Evolutionary conservation across 1,140 invertebrate species (phyloP), one percentile per base, ranked within the genome.

Genomic region (Saccostrea cuccullata): DNA sequence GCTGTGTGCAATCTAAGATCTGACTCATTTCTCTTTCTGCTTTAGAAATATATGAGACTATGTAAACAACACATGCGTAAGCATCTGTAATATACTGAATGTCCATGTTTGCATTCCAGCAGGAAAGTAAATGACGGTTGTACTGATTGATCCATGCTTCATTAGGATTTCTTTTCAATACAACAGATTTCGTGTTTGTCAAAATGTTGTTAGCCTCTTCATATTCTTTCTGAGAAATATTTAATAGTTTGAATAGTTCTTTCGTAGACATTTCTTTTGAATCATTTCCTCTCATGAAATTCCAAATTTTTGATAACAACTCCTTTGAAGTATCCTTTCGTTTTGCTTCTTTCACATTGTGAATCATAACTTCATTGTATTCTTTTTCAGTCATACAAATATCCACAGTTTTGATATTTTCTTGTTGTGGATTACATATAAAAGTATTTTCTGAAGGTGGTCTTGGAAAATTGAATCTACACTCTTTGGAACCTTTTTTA

Each of bases 41-140:
- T 85, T 89, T 89, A 1, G 88, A 86, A n/a, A 89, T 89, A 55
- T 89, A 89, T 17, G 56, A 70, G 9, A 89, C 73, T 23, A 89
- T 89, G 55, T 89, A 86, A 13, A n/a, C 47, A 9, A 56, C 85
- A 84, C 88, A 89, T 23, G 85, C 56, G 60, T 86, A 89, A 23
- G 85, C 88, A 82, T 91, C 88, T 17, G 77, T 60, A 9, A 90
- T 55, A 64, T n/a, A 91, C 56, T 91, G 90, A 12, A 91, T 88
- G 64, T 91, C 89, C 88, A 91, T 89, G n/a, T 91, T 91, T 47
- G 89, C 90, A 84, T 88, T 56, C 90, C 89, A 89, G 30, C 86
- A 84, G 23, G 56, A 56, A 3, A 89, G 67, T 82, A 89, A 84
- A 58, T 86, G n/a, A 0, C 55, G 55, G 56, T 87, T 89, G 82